phyloP scores from a whole-genome alignment of 2,113 vertebrate genomes.

The Condylura cristata region DNA sequence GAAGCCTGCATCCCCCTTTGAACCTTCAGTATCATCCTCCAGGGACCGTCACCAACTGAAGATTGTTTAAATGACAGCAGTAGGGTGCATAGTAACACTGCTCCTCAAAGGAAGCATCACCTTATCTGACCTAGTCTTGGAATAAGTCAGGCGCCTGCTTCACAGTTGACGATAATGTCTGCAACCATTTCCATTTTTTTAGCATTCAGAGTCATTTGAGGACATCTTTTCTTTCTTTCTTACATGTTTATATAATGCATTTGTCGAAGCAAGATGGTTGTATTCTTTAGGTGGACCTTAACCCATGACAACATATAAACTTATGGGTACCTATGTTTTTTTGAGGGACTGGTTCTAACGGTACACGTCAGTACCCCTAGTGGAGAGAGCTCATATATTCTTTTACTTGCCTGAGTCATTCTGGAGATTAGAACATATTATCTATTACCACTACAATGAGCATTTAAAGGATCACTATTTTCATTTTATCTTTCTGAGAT shows the following conservation, averaged over 20 bases:
- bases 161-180: slow-evolving; percentile 50
- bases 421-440: background rate
- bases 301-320: background rate
- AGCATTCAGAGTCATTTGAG: slow-evolving; percentile 72
- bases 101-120: slow-evolving; percentile 77
- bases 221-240: slow-evolving; percentile 61
- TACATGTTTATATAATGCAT: slow-evolving; percentile 38
- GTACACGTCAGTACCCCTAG: background rate
- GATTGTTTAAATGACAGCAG: slow-evolving; percentile 77
- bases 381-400: background rate
- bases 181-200: slow-evolving; percentile 71
- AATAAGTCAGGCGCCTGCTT: slow-evolving; percentile 70
- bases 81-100: slow-evolving; percentile 70
- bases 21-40: slow-evolving; percentile 66
- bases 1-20: slow-evolving; percentile 70
- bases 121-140: slow-evolving; percentile 73
- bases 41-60: slow-evolving; percentile 67
- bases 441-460: background rate
- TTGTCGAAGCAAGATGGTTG: slow-evolving; percentile 38
- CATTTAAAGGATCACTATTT: background rate
- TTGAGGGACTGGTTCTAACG: background rate
- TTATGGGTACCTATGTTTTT: background rate
- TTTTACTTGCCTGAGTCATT: background rate
- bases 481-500: slow-evolving; percentile 5
- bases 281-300: background rate